Evolutionary conservation across 2,888 invertebrate genomes (phyloP).

Genomic region (Bibio marci): DNA sequence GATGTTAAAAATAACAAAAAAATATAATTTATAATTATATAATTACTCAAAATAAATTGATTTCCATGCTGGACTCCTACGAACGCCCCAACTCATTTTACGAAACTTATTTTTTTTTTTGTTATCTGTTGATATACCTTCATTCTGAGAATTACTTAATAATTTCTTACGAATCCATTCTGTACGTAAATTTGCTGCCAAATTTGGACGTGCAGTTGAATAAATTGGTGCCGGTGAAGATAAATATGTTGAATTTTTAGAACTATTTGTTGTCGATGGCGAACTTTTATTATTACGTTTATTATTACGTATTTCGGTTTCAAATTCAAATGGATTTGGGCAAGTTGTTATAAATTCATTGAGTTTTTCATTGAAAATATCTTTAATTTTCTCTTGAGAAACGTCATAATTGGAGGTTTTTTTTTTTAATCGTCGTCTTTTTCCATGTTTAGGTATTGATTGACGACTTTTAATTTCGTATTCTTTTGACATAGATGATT

Average conservation of each 20-base stretch:
- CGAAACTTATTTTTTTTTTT: conserved; percentile 12
- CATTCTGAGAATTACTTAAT: not conserved
- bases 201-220: conserved; percentile 26
- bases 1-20: not conserved
- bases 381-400: conserved; percentile 8
- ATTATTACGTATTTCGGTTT: conserved; percentile 33
- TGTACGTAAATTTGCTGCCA: conserved; percentile 26
- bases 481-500: too few species aligned
- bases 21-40: not conserved
- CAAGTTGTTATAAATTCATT: conserved; percentile 35
- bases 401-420: not conserved
- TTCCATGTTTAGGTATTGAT: conserved; percentile 2
- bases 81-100: conserved; percentile 26
- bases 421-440: conserved; percentile 1
- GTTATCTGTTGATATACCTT: too few species aligned
- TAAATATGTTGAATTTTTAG: conserved; percentile 8
- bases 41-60: conserved; percentile 22
- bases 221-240: conserved; percentile 21
- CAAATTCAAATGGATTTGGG: conserved; percentile 35
- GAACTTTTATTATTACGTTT: conserved; percentile 15
- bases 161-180: conserved; percentile 24
- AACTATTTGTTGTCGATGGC: conserved; percentile 13
- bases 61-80: conserved; percentile 29
- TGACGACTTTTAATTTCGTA: too few species aligned
- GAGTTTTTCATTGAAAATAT: conserved; percentile 20